phyloP scores from a whole-genome alignment of 2,113 vertebrate genomes.

The Mesembrinibis cayennensis region DNA sequence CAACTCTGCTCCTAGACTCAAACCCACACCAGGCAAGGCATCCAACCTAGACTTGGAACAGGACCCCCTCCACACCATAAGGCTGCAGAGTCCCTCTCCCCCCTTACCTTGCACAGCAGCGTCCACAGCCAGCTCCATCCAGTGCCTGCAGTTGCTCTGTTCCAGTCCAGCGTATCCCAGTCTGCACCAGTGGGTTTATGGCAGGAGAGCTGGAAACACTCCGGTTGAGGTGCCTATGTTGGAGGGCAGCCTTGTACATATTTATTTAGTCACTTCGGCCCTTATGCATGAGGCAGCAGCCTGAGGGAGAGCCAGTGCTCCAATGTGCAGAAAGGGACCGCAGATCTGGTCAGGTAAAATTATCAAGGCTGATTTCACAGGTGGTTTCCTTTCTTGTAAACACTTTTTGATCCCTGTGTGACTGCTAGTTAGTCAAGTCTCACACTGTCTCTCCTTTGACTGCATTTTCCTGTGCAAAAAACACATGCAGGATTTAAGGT shows the following conservation, averaged over 20 bases:
- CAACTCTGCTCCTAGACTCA: not conserved
- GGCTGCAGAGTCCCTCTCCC: too few species aligned
- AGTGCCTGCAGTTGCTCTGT: fast-evolving
- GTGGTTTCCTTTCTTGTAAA: constrained; percentile 48
- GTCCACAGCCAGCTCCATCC: not conserved
- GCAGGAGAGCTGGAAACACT: not conserved
- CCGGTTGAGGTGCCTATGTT: fast-evolving
- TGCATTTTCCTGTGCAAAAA: not conserved
- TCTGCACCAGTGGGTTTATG: fast-evolving
- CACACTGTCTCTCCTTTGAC: not conserved
- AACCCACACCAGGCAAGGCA: not conserved
- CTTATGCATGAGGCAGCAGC: fast-evolving
- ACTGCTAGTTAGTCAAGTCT: not conserved
- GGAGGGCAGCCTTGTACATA: fast-evolving
- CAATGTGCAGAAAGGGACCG: not conserved
- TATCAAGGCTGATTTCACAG: not conserved
- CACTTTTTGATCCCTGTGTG: not conserved
- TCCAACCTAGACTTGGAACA: not conserved
- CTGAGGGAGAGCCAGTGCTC: not conserved
- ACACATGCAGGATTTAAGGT: not conserved
- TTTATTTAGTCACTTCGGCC: not conserved
- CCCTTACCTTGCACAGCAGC: not conserved
- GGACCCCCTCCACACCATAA: fast-evolving
- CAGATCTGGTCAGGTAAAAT: not conserved
- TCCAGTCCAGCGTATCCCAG: fast-evolving